A percentile compares a stretch with the other conserved stretches of the same genome.
Evolutionary conservation across 2,888 invertebrate genomes (phyloP).

Genomic region (Drosophila anomelani): DNA sequence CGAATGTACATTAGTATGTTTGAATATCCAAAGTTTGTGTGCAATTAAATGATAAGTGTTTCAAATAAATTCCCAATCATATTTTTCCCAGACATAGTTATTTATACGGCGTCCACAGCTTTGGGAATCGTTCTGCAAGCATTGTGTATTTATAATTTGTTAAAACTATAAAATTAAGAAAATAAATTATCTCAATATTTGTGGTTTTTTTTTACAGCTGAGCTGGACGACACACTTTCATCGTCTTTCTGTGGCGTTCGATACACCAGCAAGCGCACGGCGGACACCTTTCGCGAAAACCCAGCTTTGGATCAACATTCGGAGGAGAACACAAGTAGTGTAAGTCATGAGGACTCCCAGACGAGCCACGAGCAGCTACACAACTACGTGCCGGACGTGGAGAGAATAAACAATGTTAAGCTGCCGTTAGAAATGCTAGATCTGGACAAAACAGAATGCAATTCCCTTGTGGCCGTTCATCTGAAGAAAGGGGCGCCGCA

Average conservation of each 20-base stretch:
- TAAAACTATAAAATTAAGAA: not conserved
- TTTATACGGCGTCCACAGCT: no score
- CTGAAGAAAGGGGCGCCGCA: constrained; percentile 79
- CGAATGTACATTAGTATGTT: no score
- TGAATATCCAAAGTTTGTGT: no score
- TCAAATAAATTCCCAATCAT: no score
- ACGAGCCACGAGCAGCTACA: constrained; percentile 80
- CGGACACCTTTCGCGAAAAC: constrained; percentile 84
- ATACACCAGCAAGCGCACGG: constrained; percentile 84
- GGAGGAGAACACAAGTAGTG: constrained; percentile 82
- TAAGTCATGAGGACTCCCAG: constrained; percentile 81
- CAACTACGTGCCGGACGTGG: constrained; percentile 86
- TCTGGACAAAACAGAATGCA: constrained; percentile 17
- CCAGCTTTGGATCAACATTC: constrained; percentile 78
- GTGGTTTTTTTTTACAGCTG: constrained; percentile 56
- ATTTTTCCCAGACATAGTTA: no score
- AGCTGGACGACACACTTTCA: constrained; percentile 83
- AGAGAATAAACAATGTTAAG: constrained; percentile 87
- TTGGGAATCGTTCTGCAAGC: no score
- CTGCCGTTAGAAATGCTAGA: constrained; percentile 53
- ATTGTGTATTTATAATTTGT: not conserved
- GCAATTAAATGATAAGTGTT: no score
- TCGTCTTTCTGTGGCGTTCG: constrained; percentile 84
- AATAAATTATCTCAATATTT: not conserved
- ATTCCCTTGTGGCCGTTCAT: constrained; percentile 47